Evolutionary conservation across 2,113 vertebrate species (phyloP), one percentile per base, ranked within the genome.

Genomic region (Entomyzon cyanotis): DNA sequence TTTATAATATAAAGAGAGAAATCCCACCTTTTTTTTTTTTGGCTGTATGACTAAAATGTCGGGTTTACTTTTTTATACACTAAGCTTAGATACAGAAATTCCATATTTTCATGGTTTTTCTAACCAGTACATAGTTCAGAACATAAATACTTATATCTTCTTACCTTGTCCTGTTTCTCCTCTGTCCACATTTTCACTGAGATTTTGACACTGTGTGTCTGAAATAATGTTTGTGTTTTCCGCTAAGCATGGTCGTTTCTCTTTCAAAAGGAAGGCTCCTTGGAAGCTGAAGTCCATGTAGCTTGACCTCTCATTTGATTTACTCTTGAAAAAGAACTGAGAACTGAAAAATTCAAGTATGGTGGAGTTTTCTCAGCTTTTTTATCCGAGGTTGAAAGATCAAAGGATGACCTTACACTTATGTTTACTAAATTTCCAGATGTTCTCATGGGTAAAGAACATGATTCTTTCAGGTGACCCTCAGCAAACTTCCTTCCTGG

Each of bases 381-480:
- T 96, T 97, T 97, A 97, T 97, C 96, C 89, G 88, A 93, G 93
- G 94, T 93, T 87, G 94, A 86, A 97, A 96, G 97, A 87, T 98
- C 97, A 97, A 98, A 98, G 79, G 97, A 91, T 56, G 97, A 96
- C 89, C 95, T 98, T 97, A 83, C 96, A 85, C 82, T 97, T 94
- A 60, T 93, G 50, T 94, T 98, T 97, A 96, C 94, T 94, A 93
- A 96, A 97, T 95, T 50, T 97, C 88, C 96, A 95, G 91, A 94
- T 95, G 89, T 58, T 93, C 95, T 95, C 94, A 87, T 93, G 90
- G 89, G 93, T 95, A 96, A 96, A 88, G 97, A 96, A 78, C 81
- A 93, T 58, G 95, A 91, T 89, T 98, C 95, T 95, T 96, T 96
- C 90, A 95, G 90, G 93, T 94, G 94, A 92, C 95, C 96, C 95